Evolutionary conservation across 2,888 invertebrate species (phyloP), one percentile per base, ranked within the genome.

Genomic region (Netelia inedita): DNA sequence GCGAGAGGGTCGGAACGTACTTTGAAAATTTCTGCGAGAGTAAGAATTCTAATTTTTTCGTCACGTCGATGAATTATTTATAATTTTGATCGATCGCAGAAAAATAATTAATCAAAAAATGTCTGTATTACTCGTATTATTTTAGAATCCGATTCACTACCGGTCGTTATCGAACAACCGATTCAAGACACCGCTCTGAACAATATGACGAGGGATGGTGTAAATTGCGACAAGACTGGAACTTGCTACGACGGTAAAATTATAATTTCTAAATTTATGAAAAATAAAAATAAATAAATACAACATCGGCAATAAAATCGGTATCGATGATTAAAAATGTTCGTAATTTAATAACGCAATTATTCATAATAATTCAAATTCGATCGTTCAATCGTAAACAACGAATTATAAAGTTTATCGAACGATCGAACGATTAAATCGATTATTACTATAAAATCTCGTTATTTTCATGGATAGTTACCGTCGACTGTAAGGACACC

Each of bases 401-500:
- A 28, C 5, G 5, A 28, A 28, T 28, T 28, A 5, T 5, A 5
- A 28, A 28, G 5, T 28, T 28, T 5, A 28, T 28, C 28, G 28
- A 28, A 28, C 28, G 28, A 28, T 28, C 28, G 28, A 28, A 28
- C 28, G 10, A 50, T 53, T 35, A 53, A n/a, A n/a, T 65, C 3
- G 55, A 50, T 76, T 61, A 8, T 69, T 23, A 59, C 46, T 35
- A 35, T 85, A 66, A 53, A n/a, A 53, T 16, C 53, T 53, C 16
- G 1, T 35, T 61, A 23, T 35, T 71, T 55, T n/a, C 76, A 74
- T 83, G 94, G 94, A 61, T 94, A 98, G 98, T 98, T 73, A 97
- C 98, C 41, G 98, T 98, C 0, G 97, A 98, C 93, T 98, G 98
- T 95, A 98, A 98, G 94, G 98, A 98, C 93, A 98, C 98, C 1